Percentiles rank a stretch among this genome's conserved stretches.
Conservation (phyloP, 2,797 vertebrate genomes). For the Leuciscus waleckii region DNA sequence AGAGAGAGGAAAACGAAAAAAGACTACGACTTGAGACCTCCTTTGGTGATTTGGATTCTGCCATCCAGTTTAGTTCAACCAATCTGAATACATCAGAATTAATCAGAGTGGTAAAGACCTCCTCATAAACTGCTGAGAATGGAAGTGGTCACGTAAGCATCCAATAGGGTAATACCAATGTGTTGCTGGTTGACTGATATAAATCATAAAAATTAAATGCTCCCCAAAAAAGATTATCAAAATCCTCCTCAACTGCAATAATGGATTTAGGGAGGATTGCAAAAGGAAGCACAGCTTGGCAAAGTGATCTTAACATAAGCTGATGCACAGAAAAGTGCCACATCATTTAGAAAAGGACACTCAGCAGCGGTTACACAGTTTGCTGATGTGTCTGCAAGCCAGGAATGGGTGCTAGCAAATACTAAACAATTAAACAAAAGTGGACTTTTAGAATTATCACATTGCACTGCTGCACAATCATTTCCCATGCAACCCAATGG, state of each 20-base stretch:
- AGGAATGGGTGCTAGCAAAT: conserved; percentile 13
- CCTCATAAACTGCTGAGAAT: conserved; percentile 43
- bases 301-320: conserved; percentile 43
- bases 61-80: background rate
- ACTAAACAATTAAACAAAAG: background rate
- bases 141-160: conserved; percentile 33
- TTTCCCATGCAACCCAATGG: background rate
- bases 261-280: conserved; percentile 13
- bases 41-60: conserved; percentile 5
- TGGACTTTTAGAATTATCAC: conserved; percentile 31
- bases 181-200: background rate
- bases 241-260: background rate
- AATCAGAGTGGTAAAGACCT: conserved; percentile 15
- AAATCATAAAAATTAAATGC: background rate
- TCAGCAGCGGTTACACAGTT: conserved; percentile 43
- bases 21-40: background rate
- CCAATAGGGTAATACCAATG: background rate
- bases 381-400: conserved; percentile 35
- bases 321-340: conserved; percentile 37
- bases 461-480: conserved; percentile 49
- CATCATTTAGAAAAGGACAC: conserved; percentile 36
- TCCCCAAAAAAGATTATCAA: conserved; percentile 9
- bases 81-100: background rate
- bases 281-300: conserved; percentile 1
- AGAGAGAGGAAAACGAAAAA: background rate